A percentile compares a stretch with the other conserved stretches of the same genome.
phyloP scores from a whole-genome alignment of 2,113 vertebrate genomes.

The Plecturocebus donacophilus region DNA sequence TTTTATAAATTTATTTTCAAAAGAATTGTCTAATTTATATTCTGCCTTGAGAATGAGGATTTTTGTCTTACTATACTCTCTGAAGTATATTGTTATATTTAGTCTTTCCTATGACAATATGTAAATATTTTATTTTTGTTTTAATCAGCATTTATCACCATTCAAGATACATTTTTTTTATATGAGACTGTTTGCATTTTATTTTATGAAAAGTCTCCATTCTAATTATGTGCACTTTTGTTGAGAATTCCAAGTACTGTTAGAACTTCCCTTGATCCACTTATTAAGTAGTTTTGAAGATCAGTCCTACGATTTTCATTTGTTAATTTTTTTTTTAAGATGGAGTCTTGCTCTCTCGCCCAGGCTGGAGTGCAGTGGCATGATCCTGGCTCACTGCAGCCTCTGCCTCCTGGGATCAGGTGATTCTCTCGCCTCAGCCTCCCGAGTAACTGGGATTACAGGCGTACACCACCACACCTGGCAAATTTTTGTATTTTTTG shows the following conservation, averaged over 20 bases:
- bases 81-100: conserved; percentile 1
- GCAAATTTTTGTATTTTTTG: too few species aligned
- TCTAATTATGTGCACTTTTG: conserved; percentile 15
- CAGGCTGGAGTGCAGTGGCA: too few species aligned
- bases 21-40: background rate
- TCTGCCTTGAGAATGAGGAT: background rate
- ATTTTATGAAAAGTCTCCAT: background rate
- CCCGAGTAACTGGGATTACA: too few species aligned
- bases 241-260: conserved; percentile 28
- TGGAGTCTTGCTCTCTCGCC: too few species aligned
- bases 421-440: too few species aligned
- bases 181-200: background rate
- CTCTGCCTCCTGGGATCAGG: too few species aligned
- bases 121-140: conserved; percentile 55
- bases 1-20: conserved; percentile 40
- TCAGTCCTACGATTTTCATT: conserved; percentile 25
- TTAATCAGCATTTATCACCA: background rate
- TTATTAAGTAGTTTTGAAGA: conserved; percentile 36
- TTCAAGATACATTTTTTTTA: conserved; percentile 1
- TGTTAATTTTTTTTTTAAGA: background rate
- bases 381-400: too few species aligned
- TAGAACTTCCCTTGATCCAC: conserved; percentile 22
- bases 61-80: background rate
- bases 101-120: background rate
- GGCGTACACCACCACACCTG: too few species aligned